Evolutionary conservation across 2,797 vertebrate species (phyloP).

Genomic region (Vespertilio murinus): DNA sequence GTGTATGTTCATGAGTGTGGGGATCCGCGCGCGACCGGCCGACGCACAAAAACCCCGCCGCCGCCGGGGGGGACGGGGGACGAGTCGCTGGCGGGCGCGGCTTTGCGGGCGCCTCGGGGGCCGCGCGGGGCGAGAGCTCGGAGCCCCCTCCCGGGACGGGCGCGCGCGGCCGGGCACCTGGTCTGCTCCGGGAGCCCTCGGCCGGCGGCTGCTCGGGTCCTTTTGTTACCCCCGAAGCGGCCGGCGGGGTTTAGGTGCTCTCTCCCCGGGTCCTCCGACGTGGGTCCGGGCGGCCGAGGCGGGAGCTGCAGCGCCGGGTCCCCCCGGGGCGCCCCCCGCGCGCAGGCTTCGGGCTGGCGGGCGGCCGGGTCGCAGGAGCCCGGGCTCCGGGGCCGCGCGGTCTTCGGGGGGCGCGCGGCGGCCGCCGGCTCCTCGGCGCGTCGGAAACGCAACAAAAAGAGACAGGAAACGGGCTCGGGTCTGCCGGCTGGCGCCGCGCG

Average conservation of each 20-base stretch:
- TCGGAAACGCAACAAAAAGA: slow-evolving; percentile 38
- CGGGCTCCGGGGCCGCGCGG: slow-evolving; percentile 28
- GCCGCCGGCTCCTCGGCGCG: slow-evolving; percentile 30
- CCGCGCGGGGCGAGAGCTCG: slow-evolving; percentile 29
- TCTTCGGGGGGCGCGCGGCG: slow-evolving; percentile 54
- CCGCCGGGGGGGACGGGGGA: slow-evolving; percentile 41
- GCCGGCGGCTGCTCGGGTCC: slow-evolving; percentile 48
- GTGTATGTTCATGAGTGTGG: slow-evolving; percentile 99
- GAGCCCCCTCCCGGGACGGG: slow-evolving; percentile 40
- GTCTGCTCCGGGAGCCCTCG: slow-evolving; percentile 14
- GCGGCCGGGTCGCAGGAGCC: slow-evolving; percentile 35
- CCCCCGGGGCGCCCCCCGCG: slow-evolving; percentile 41
- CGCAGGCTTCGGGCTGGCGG: slow-evolving; percentile 47
- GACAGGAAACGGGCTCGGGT: slow-evolving; percentile 45
- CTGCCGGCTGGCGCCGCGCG: slow-evolving; percentile 67
- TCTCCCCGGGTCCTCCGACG: background rate
- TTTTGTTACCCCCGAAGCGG: slow-evolving; percentile 71
- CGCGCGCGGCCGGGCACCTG: slow-evolving; percentile 48
- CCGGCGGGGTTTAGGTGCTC: slow-evolving; percentile 31
- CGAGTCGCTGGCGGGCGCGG: slow-evolving; percentile 78
- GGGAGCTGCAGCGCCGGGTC: slow-evolving; percentile 53
- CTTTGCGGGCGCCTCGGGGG: slow-evolving; percentile 76
- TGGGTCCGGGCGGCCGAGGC: background rate
- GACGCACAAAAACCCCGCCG: slow-evolving; percentile 73
- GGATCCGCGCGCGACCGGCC: slow-evolving; percentile 76